phyloP scores from a whole-genome alignment of 2,113 vertebrate genomes.

The Cryptotis parvus region DNA sequence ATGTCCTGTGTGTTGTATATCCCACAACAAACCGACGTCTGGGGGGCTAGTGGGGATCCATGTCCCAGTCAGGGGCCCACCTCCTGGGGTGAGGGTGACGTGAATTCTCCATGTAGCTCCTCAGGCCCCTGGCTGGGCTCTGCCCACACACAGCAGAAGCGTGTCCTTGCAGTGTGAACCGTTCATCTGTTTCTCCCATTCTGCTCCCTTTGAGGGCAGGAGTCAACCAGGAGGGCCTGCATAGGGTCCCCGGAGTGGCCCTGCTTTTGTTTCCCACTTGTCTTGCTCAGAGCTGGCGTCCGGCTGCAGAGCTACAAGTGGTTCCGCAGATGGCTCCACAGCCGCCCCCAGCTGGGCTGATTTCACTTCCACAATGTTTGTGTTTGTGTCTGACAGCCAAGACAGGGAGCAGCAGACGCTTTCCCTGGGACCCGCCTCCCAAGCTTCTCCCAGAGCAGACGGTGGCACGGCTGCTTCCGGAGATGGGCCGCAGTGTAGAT shows the following conservation, averaged over 20 bases:
- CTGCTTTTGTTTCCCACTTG: background rate
- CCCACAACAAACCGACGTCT: too few relatives aligned
- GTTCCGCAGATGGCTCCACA: slow-evolving; percentile 58
- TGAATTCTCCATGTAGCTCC: too few relatives aligned
- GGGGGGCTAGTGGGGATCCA: too few relatives aligned
- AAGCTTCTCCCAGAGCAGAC: slow-evolving; percentile 55
- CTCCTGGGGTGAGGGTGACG: too few relatives aligned
- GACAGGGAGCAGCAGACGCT: slow-evolving; percentile 70
- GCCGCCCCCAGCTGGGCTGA: slow-evolving; percentile 61
- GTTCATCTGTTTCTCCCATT: slow-evolving; percentile 45
- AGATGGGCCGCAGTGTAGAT: slow-evolving; percentile 20
- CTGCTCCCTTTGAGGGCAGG: background rate
- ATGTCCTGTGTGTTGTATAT: too few relatives aligned
- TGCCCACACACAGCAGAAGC: too few relatives aligned
- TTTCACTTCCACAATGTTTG: slow-evolving; percentile 60
- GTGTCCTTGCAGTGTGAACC: accelerated
- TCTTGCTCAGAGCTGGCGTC: slow-evolving; percentile 43
- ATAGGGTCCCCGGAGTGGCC: background rate
- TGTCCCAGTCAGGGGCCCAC: too few relatives aligned
- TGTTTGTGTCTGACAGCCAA: slow-evolving; percentile 71
- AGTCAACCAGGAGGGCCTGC: background rate
- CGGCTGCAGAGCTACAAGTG: slow-evolving; percentile 61
- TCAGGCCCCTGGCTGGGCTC: too few relatives aligned
- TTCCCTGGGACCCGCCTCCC: slow-evolving; percentile 67
- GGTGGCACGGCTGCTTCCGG: slow-evolving; percentile 58